phyloP scores from a whole-genome alignment of 2,888 invertebrate species.

The Nemoura dubitans region DNA sequence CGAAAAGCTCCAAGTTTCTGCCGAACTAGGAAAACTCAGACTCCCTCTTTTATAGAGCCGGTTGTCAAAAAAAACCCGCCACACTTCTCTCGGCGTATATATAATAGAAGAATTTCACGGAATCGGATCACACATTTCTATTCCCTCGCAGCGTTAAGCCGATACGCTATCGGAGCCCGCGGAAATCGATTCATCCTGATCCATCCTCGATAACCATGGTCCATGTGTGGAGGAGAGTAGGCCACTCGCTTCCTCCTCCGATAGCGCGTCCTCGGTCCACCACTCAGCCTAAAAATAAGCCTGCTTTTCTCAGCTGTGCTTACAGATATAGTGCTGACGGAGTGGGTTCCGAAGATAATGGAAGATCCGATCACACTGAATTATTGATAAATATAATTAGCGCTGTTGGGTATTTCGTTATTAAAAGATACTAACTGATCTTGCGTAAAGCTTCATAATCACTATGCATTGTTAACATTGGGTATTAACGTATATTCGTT shows the following conservation, averaged over 20 bases:
- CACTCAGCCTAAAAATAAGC: background rate
- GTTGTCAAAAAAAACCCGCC: background rate
- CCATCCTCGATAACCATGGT: background rate
- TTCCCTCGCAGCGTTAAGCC: background rate
- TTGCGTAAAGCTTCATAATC: too few species aligned
- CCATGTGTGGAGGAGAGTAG: background rate
- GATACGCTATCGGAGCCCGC: background rate
- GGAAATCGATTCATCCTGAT: background rate
- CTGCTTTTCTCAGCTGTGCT: background rate
- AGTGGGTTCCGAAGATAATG: too few species aligned
- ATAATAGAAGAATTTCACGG: background rate
- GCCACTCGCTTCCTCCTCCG: background rate
- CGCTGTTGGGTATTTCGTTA: too few species aligned
- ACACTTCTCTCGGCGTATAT: background rate
- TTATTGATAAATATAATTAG: too few species aligned
- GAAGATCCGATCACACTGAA: too few species aligned
- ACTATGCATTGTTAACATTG: too few species aligned
- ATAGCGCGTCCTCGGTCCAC: background rate
- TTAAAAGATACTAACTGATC: too few species aligned
- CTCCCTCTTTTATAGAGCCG: background rate
- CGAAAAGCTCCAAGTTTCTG: background rate
- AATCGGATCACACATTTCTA: background rate
- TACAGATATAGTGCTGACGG: background rate
- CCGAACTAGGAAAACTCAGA: background rate
- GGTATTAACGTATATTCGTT: too few species aligned